Base-by-base conservation (phyloP, 2,888 invertebrate species). In the Drosophila phalerata region DNA sequence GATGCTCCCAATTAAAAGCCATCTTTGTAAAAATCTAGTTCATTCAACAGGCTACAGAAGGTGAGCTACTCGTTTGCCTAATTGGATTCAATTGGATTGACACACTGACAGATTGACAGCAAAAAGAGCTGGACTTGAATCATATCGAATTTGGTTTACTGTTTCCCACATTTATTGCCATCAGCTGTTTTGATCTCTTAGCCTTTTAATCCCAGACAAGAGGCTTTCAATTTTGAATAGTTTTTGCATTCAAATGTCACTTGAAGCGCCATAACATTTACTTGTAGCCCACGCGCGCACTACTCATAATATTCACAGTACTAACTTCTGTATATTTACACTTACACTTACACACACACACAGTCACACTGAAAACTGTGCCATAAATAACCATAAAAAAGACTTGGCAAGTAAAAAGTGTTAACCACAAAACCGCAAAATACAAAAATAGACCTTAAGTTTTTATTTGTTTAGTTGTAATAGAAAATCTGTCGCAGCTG, bases 371-470 rank as follows among this genome's bases (percentile, higher is more conserved):
- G 22, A 51, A 68, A 68, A 81, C 64, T 81, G 67, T 75, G 71
- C 58, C 76, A 77, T 81, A 84, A 78, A 84, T 78, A 84, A 76
- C 45, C 72, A 56, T 71, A 69, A 66, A 49, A 67, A 65, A 62
- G 51, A 68, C 64, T 60, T 56, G 42, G 57, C 45, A 56, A 63
- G 49, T 38, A 71, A 69, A 73, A 63, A 77, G 68, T 70, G 69
- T 65, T 67, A 71, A 62, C 85, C 79, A 53, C 87, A 77, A 79
- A 81, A 70, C 85, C 81, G 74, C 82, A 77, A 62, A 49, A 53
- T 75, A 73, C 65, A 45, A 70, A 83, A 73, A 81, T 79, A 79
- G 74, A 82, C 72, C 66, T 74, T 43, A 47, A 43, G 25, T 25
- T 69, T 72, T 69, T 72, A 67, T 74, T 69, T 53, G 34, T 48